Evolutionary conservation across 2,113 vertebrate species (phyloP), one percentile per base, ranked within the genome.

Genomic region (Apeltes quadracus): DNA sequence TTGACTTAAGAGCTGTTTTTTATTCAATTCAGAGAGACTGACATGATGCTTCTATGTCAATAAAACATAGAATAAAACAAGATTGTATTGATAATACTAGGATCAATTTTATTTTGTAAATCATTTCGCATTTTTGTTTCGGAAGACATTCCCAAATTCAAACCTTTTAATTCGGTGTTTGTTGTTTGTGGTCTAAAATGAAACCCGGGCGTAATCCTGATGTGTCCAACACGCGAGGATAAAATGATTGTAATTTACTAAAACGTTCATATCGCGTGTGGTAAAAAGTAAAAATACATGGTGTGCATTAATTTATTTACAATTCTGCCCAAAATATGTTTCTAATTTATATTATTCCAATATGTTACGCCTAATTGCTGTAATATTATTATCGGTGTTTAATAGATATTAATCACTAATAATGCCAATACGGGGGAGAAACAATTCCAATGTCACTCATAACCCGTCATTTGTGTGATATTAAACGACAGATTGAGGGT

Each of bases 401-500:
- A 27, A 39, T 39, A 1, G 23, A 50, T 22, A 50, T 3, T 10
- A 4, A n/a, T 20, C 3, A 15, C 1, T 44, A 32, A 64, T 65
- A 70, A 44, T 43, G 14, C 0, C 36, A 39, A 1, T 61, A 34
- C 36, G 46, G 14, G n/a, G 23, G 25, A 36, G 2, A 7, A 36
- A 46, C n/a, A 13, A 15, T 15, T n/a, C 16, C 11, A 0, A 16
- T 10, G 0, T 18, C 12, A 15, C 1, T 15, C 9, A 51, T 13
- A 51, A 22, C 22, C 22, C 27, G 4, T 59, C 25, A 70, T n/a
- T 64, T 29, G 16, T 59, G n/a, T 18, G 1, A 72, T 68, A 61
- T 76, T 56, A 72, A 46, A 61, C 1, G 15, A 1, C 6, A 74
- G 59, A 62, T 27, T 62, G 69, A n/a, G 50, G 77, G 69, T 65